phyloP scores from a whole-genome alignment of 2,888 invertebrate genomes.

The Zygogramma bicolorata region DNA sequence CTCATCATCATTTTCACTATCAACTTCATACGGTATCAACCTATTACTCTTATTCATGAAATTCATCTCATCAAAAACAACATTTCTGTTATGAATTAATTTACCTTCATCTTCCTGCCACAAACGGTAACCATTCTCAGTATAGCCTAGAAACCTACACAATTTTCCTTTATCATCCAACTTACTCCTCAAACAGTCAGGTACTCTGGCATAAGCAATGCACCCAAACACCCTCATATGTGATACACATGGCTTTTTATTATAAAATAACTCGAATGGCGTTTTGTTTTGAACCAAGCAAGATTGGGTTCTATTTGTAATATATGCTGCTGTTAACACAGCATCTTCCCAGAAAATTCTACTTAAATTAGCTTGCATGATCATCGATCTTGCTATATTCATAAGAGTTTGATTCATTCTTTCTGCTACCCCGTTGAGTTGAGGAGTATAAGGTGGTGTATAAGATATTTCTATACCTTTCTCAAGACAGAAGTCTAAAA shows the following conservation, averaged over 20 bases:
- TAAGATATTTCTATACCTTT: conserved; percentile 20
- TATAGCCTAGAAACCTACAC: no score
- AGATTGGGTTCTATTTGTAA: conserved; percentile 16
- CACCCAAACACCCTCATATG: conserved; percentile 37
- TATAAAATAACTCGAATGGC: conserved; percentile 33
- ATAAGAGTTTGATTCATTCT: conserved; percentile 1
- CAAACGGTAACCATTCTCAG: no score
- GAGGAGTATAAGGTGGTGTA: conserved; percentile 11
- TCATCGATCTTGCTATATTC: neutral
- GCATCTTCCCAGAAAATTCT: conserved; percentile 9
- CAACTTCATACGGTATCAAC: no score
- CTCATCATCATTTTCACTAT: conserved; percentile 6
- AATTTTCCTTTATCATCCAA: no score
- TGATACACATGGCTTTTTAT: conserved; percentile 28
- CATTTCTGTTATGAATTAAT: no score
- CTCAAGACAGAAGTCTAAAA: neutral
- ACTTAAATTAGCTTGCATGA: conserved; percentile 3
- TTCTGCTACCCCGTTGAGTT: conserved; percentile 22
- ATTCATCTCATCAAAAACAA: no score
- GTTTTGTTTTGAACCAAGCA: conserved; percentile 15
- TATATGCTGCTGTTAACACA: no score
- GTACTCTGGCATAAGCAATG: no score
- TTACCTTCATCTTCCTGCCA: no score
- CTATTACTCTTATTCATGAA: no score
- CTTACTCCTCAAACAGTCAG: no score